A percentile compares a stretch with the other conserved stretches of the same genome.
phyloP scores from a whole-genome alignment of 2,888 invertebrate genomes.

The Synergus gifuensis region DNA sequence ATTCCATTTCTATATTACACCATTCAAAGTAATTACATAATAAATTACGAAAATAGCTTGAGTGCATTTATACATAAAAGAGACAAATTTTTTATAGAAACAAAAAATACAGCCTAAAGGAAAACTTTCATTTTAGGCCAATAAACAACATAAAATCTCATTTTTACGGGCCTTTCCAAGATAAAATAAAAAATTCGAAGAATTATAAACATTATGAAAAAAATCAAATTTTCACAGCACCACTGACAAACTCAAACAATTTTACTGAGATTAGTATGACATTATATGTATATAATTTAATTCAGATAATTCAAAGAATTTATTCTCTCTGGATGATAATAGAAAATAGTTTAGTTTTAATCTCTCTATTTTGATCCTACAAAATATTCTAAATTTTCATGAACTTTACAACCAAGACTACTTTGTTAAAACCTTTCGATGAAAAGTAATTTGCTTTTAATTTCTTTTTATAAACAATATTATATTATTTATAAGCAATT shows the following conservation, averaged over 20 bases:
- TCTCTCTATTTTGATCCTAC: not conserved
- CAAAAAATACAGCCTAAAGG: too few species aligned
- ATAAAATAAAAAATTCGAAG: too few species aligned
- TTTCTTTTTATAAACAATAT: not conserved
- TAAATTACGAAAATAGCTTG: too few species aligned
- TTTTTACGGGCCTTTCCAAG: too few species aligned
- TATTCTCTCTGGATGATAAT: slow-evolving; percentile 5
- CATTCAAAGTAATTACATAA: too few species aligned
- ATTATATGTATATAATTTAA: not conserved
- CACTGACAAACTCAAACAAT: not conserved
- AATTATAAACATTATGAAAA: too few species aligned
- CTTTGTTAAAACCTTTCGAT: not conserved
- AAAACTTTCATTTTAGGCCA: too few species aligned
- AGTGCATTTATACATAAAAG: too few species aligned
- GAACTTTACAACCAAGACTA: not conserved
- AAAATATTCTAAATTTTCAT: not conserved
- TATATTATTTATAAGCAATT: not conserved
- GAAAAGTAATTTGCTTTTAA: not conserved
- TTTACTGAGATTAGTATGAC: not conserved
- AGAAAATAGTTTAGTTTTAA: slow-evolving; percentile 14
- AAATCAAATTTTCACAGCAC: not conserved
- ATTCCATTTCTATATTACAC: not conserved
- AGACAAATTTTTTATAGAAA: too few species aligned
- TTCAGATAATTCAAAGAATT: not conserved
- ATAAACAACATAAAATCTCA: too few species aligned